Evolutionary conservation across 2,113 vertebrate species (phyloP).

Genomic region (Takifugu flavidus): DNA sequence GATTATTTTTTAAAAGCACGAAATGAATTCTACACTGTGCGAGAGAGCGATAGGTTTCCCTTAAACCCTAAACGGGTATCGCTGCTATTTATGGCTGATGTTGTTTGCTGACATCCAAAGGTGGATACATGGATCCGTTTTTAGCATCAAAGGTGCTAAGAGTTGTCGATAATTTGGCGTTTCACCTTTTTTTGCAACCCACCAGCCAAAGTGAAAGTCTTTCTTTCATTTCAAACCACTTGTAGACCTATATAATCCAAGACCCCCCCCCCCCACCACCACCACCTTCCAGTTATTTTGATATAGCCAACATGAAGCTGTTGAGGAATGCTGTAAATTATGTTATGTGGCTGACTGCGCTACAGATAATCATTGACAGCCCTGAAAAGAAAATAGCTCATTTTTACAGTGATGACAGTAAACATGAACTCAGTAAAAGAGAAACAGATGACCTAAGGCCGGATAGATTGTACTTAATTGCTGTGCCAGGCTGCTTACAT

Average conservation of each 20-base stretch:
- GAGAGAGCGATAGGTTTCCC: conserved; percentile 14
- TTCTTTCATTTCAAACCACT: background rate
- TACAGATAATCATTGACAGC: conserved; percentile 4
- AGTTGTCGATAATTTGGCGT: background rate
- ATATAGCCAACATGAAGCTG: background rate
- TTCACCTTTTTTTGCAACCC: background rate
- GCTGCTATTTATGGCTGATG: conserved; percentile 58
- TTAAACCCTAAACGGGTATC: conserved; percentile 20
- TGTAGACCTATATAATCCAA: too few species aligned
- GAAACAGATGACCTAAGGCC: too few species aligned
- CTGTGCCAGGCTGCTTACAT: conserved; percentile 12
- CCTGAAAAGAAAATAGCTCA: conserved; percentile 2
- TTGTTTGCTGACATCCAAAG: conserved; percentile 53
- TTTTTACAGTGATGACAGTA: background rate
- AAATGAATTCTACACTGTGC: conserved; percentile 9
- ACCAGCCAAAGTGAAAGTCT: background rate
- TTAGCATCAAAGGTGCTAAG: conserved; percentile 8
- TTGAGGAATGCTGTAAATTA: background rate
- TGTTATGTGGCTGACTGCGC: conserved; percentile 1
- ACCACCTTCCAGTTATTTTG: too few species aligned
- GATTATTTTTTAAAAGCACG: background rate
- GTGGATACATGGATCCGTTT: conserved; percentile 35
- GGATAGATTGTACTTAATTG: too few species aligned
- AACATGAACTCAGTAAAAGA: too few species aligned
- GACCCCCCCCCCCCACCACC: too few species aligned